Evolutionary conservation across 2,888 invertebrate species (phyloP).

Genomic region (Tuta absoluta): DNA sequence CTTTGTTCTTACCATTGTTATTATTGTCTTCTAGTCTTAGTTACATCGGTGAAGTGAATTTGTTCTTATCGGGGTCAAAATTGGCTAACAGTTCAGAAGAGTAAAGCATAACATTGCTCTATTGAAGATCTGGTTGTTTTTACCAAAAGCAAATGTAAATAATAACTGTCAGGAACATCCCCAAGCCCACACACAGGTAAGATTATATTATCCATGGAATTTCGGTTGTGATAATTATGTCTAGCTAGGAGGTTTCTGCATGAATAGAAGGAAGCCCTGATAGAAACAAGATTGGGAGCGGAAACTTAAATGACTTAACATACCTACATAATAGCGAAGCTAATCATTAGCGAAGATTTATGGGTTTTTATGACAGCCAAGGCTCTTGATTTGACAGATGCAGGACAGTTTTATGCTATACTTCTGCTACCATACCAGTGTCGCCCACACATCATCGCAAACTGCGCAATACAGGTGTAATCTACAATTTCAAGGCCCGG

Average conservation of each 20-base stretch:
- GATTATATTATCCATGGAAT: too few relatives aligned
- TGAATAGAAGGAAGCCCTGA: background rate
- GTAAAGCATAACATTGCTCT: background rate
- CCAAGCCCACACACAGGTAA: too few relatives aligned
- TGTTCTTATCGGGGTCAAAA: background rate
- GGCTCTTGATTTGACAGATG: background rate
- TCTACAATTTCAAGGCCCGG: background rate
- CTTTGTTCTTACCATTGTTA: slow-evolving; percentile 40
- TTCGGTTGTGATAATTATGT: too few relatives aligned
- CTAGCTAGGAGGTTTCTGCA: background rate
- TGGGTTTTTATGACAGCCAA: too few relatives aligned
- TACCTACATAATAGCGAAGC: too few relatives aligned
- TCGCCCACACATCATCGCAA: background rate
- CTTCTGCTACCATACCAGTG: background rate
- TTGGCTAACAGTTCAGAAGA: background rate
- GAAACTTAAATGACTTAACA: background rate
- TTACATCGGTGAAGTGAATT: slow-evolving; percentile 22
- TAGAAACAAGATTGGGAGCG: background rate
- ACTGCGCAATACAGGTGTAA: slow-evolving; percentile 4
- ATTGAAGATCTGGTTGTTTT: background rate
- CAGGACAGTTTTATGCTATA: background rate
- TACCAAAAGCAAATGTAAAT: too few relatives aligned
- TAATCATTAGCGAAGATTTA: too few relatives aligned
- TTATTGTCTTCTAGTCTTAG: slow-evolving; percentile 28
- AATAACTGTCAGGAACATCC: too few relatives aligned